A percentile compares a stretch with the other conserved stretches of the same genome.
phyloP scores from a whole-genome alignment of 2,113 vertebrate genomes.

The Tachuris rubrigastra region DNA sequence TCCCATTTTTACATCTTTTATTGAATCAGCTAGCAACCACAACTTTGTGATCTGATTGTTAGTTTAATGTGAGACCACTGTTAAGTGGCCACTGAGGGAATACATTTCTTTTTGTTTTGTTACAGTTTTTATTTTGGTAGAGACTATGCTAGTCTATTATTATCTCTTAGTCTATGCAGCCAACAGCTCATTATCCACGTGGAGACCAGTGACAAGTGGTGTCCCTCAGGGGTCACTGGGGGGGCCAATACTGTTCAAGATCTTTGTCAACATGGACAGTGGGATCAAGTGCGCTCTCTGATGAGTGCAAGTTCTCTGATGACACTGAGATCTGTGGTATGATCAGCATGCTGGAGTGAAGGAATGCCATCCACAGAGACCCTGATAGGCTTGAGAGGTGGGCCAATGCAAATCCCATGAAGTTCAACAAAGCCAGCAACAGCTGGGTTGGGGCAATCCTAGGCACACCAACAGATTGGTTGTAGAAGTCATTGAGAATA shows the following conservation, averaged over 20 bases:
- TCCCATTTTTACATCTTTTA: background rate
- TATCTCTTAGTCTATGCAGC: background rate
- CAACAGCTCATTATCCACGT: background rate
- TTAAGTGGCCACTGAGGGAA: background rate
- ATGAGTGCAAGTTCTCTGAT: background rate
- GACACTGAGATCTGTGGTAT: background rate
- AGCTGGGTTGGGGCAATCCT: background rate
- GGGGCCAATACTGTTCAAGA: background rate
- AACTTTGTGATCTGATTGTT: background rate
- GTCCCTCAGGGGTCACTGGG: accelerated
- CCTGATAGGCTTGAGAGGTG: background rate
- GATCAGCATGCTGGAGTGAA: background rate
- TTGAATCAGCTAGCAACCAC: background rate
- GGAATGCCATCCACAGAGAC: background rate
- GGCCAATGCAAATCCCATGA: background rate
- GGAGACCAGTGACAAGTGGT: background rate
- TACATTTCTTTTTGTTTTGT: background rate
- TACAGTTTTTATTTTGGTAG: background rate
- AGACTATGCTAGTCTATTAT: background rate
- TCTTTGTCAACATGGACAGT: background rate
- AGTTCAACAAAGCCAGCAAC: background rate
- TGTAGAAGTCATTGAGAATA: background rate
- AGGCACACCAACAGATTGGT: background rate
- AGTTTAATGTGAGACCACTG: background rate
- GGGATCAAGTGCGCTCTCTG: background rate